These are phyloP conservation scores for Temnothorax unifasciatus DNA, from an alignment of 2,888 invertebrate genomes.

Conservation along the genomic window DNA sequence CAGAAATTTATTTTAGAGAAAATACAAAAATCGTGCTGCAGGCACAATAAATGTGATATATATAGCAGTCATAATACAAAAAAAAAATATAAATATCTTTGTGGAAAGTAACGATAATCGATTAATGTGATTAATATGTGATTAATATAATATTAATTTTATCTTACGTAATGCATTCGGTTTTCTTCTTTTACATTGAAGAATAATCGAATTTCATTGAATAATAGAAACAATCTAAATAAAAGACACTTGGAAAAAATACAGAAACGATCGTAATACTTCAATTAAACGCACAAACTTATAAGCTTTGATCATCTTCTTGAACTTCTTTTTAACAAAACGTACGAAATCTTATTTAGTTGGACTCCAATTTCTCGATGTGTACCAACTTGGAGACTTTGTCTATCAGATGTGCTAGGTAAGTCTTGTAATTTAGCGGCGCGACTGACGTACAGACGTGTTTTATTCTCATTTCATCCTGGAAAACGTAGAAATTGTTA, in stretches of 20 bases:
- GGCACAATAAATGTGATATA: not conserved
- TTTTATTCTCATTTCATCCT: constrained; percentile 95
- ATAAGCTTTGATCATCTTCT: not conserved
- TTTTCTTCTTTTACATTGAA: not conserved
- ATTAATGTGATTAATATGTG: not conserved
- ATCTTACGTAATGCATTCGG: not conserved
- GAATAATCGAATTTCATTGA: not conserved
- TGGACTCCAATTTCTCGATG: constrained; percentile 31
- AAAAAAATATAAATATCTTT: constrained; percentile 1
- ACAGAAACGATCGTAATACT: not conserved
- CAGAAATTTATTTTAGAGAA: constrained; percentile 30
- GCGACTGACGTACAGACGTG: constrained; percentile 90
- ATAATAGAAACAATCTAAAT: not conserved
- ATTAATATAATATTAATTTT: not conserved
- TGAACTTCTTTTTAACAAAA: constrained; percentile 1
- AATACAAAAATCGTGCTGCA: not conserved
- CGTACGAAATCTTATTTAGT: not conserved
- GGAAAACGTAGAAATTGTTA: constrained; percentile 77
- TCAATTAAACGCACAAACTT: not conserved
- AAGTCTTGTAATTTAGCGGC: constrained; percentile 92
- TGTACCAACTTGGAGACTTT: constrained; percentile 87
- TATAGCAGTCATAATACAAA: not conserved
- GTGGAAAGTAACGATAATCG: not conserved
- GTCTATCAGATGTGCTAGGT: constrained; percentile 90
- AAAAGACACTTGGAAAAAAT: not conserved